These are phyloP conservation scores for Fopius arisanus DNA, from an alignment of 1,140 invertebrate genomes.

Conservation along the genomic window DNA sequence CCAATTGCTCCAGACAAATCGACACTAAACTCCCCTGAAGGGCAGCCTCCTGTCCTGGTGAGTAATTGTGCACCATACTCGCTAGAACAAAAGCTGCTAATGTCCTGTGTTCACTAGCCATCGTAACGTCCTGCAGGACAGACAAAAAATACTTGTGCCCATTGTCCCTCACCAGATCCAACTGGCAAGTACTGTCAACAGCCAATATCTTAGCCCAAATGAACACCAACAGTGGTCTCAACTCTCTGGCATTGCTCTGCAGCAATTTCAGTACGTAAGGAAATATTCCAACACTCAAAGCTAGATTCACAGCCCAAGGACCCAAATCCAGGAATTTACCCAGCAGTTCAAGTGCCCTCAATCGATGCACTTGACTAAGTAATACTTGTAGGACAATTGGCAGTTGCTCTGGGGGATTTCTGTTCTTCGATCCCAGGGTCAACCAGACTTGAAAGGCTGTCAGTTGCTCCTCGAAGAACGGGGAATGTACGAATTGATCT, in stretches of 20 bases:
- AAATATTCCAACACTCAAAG: constrained; percentile 97
- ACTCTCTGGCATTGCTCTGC: constrained; percentile 91
- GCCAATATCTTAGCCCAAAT: constrained; percentile 99
- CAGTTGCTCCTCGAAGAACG: constrained; percentile 98
- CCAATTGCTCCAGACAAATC: constrained; percentile 86
- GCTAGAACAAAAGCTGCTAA: constrained; percentile 92
- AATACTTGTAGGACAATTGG: constrained; percentile 98
- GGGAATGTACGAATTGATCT: constrained; percentile 77
- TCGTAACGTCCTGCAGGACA: constrained; percentile 84
- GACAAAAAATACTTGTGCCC: constrained; percentile 95
- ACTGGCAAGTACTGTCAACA: constrained; percentile 93
- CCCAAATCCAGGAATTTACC: constrained; percentile 96
- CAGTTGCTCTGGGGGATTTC: constrained; percentile 91
- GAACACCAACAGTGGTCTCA: constrained; percentile 92
- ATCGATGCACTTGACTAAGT: constrained; percentile 94
- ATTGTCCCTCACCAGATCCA: constrained; percentile 93
- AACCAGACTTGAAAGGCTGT: constrained; percentile 99
- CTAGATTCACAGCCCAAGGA: constrained; percentile 95
- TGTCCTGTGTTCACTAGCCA: constrained; percentile 87
- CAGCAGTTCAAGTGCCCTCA: constrained; percentile 92
- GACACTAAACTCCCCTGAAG: constrained; percentile 87
- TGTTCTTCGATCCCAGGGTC: constrained; percentile 77
- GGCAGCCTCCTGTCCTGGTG: constrained; percentile 86
- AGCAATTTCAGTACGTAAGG: constrained; percentile 97
- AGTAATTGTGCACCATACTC: constrained; percentile 90